A percentile compares a stretch with the other conserved stretches of the same genome.
Evolutionary conservation across 2,113 vertebrate genomes (phyloP).

Genomic region (Prunella fulvescens): DNA sequence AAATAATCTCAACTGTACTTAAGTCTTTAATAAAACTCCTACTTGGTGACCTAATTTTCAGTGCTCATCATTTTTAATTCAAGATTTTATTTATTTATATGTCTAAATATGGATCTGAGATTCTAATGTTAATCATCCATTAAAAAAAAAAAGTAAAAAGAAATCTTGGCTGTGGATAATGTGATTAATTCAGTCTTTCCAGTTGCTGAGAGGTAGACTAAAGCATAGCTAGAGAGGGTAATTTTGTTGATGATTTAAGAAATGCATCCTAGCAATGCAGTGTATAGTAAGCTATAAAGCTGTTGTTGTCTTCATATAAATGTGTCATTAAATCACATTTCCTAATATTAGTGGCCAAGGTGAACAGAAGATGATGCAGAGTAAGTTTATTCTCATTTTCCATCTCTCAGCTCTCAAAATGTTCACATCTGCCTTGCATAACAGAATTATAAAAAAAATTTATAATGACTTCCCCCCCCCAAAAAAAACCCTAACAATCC

Average conservation of each 20-base stretch:
- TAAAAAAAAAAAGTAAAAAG: background rate
- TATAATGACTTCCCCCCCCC: background rate
- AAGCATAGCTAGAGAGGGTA: background rate
- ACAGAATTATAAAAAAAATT: background rate
- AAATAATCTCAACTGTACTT: background rate
- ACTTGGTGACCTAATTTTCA: background rate
- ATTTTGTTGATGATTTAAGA: conserved; percentile 20
- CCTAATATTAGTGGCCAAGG: background rate
- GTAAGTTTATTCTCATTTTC: background rate
- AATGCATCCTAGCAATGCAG: background rate
- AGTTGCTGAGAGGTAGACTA: background rate
- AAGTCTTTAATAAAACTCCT: background rate
- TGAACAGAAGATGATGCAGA: background rate
- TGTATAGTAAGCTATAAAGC: background rate
- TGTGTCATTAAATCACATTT: background rate
- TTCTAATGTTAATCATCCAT: background rate
- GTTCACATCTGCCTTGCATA: background rate
- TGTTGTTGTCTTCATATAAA: background rate
- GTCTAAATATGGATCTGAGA: background rate
- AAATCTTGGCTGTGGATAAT: background rate
- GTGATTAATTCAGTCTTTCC: background rate
- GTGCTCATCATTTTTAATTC: background rate
- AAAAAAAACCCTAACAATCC: background rate
- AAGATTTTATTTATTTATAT: background rate
- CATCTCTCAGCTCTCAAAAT: background rate